Evolutionary conservation across 2,797 vertebrate species (phyloP), one percentile per base, ranked within the genome.

Genomic region (Xenentodon cancila): DNA sequence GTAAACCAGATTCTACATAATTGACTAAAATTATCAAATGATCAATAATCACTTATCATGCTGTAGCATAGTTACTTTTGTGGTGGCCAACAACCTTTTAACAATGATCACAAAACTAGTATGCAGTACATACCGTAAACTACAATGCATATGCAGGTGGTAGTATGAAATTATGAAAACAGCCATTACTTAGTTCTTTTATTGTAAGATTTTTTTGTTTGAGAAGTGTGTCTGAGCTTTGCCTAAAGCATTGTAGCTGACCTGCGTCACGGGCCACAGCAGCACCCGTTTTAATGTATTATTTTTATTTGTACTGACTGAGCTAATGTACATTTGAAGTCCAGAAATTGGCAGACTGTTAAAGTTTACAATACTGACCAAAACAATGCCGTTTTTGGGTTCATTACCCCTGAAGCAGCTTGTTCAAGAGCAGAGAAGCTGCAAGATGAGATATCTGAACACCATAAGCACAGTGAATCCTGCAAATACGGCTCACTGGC

Each of bases 121-220:
- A 37, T 13, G 34, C 34, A 37, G 34, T 37, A 12, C 13, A 40
- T 40, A 40, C 13, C 3, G 3, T 40, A 40, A 3, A 37, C 34
- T 11, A 37, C 9, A 37, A 3, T 40, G 37, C 13, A 40, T 40
- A 8, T 40, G 37, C 37, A 40, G 37, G 37, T 1, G 3, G 37
- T 7, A 16, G 15, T 15, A 40, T 40, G 13, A 3, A 40, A 15
- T 40, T 16, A 11, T 5, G 15, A 40, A 40, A 40, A 40, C 3
- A 13, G 13, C 13, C 3, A 15, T 15, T 40, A 80, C 81, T 86
- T 63, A 79, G 53, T 77, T 74, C 19, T 78, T 71, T 75, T 79
- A 79, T 37, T 71, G 62, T 60, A 53, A 68, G 67, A 66, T 47
- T 54, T 65, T 71, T 83, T 65, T 65, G 69, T 68, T 69, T 80